Evolutionary conservation across 37 sponge, comb jelly and placozoan species (phyloP), one percentile per base, ranked within the genome.

Genomic region (Chondrilla cf. caribensis): DNA sequence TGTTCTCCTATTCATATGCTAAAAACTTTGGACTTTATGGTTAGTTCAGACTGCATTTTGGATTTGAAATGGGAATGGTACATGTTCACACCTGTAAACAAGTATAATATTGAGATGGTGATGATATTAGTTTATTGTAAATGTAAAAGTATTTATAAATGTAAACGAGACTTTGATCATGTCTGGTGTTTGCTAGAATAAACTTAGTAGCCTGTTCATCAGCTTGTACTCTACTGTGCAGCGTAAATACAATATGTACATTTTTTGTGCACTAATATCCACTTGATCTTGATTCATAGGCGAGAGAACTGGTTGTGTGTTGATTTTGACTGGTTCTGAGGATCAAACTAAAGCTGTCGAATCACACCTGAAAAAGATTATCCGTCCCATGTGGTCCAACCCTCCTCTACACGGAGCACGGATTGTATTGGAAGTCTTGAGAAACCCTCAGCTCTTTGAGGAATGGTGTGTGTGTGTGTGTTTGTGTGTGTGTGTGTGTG

Each of bases 11-110:
- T 60, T 95, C 99, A 54, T 98, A 89, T 77, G 86, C 99, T 8
- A 98, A 98, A 84, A 98, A 95, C 87, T 85, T 98, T 87, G 99
- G 99, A 51, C 91, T 98, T 11, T 98, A 98, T 82, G 97, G 97
- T 95, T 37, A 83, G 91, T 37, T 5, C 35, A 70, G 38, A 8
- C 5, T 6, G 6, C 64, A 62, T 15, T 15, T n/a, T 62, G 18
- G 6, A 6, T 15, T 62, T 62, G 29, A 62, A 4, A 62, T 62
- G 64, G 64, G 6, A 47, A 47, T 14, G n/a, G n/a, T n/a, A n/a
- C n/a, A n/a, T n/a, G n/a, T n/a, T n/a, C n/a, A n/a, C n/a, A n/a
- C n/a, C n/a, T n/a, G n/a, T n/a, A n/a, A n/a, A n/a, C n/a, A n/a
- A n/a, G n/a, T n/a, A n/a, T n/a, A n/a, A n/a, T n/a, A n/a, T n/a